Conservation (phyloP, 2,888 invertebrate species). For the Pachycephus smyrnensis region DNA sequence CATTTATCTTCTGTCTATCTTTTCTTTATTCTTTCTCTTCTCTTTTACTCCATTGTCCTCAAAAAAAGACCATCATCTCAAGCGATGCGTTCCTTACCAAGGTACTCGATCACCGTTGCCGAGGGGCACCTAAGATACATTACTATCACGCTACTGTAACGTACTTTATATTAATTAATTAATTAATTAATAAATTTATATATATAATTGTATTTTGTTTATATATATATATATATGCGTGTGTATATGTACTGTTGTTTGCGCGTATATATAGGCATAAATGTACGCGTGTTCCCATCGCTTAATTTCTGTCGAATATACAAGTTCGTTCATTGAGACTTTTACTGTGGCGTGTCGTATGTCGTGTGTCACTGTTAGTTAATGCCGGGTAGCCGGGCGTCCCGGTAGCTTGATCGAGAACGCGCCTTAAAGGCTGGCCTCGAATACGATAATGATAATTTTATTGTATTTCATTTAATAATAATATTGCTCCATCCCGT, state of each 20-base stretch:
- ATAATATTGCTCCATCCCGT: slow-evolving; percentile 24
- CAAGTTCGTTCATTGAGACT: background rate
- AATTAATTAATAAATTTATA: background rate
- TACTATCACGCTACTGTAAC: slow-evolving; percentile 7
- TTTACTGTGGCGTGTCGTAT: background rate
- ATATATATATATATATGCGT: background rate
- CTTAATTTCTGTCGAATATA: background rate
- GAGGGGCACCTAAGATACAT: slow-evolving; percentile 1
- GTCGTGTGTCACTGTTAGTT: background rate
- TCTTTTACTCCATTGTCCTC: background rate
- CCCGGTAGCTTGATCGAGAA: background rate
- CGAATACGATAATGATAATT: slow-evolving; percentile 6
- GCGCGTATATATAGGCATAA: background rate
- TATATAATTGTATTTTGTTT: too few species aligned
- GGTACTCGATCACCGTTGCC: slow-evolving; percentile 4
- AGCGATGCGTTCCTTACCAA: background rate
- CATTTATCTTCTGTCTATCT: background rate
- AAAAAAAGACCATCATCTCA: background rate
- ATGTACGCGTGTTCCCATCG: background rate
- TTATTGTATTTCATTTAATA: slow-evolving; percentile 10
- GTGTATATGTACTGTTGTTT: slow-evolving; percentile 2
- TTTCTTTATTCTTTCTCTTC: background rate
- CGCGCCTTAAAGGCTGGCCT: background rate
- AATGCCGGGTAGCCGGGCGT: background rate
- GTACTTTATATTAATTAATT: background rate